Evolutionary conservation across 2,113 vertebrate species (phyloP).

Genomic region (Centropus bengalensis): DNA sequence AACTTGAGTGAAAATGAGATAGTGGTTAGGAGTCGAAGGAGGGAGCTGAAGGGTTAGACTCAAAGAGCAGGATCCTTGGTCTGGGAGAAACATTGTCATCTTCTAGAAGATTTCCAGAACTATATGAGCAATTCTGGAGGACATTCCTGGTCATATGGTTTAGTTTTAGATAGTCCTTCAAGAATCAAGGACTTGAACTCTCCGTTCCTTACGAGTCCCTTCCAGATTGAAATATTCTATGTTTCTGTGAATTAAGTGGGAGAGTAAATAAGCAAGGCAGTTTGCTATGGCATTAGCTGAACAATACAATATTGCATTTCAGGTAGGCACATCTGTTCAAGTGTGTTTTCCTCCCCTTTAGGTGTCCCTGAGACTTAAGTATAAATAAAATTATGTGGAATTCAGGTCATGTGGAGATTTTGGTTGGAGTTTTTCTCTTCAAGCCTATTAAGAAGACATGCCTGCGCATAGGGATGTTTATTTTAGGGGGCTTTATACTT

Average conservation of each 20-base stretch:
- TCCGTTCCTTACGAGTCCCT: not conserved
- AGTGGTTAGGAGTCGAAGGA: not conserved
- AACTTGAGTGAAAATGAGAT: not conserved
- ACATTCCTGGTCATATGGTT: not conserved
- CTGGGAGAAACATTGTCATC: not conserved
- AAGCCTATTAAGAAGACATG: not conserved
- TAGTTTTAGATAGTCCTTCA: not conserved
- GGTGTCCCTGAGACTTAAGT: not conserved
- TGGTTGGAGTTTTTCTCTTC: not conserved
- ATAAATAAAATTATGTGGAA: not conserved
- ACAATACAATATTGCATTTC: not conserved
- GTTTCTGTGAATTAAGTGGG: not conserved
- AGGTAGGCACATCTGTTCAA: not conserved
- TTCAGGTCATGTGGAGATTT: not conserved
- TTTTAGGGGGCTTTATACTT: constrained; percentile 29
- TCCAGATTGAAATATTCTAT: not conserved
- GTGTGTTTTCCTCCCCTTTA: not conserved
- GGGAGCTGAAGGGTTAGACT: not conserved
- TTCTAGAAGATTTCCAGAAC: not conserved
- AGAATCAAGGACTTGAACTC: not conserved
- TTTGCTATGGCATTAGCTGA: not conserved
- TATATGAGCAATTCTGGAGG: not conserved
- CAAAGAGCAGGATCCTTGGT: not conserved
- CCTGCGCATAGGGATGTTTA: not conserved
- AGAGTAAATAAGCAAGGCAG: not conserved